phyloP scores from a whole-genome alignment of 2,113 vertebrate species.

The Catagonus wagneri region DNA sequence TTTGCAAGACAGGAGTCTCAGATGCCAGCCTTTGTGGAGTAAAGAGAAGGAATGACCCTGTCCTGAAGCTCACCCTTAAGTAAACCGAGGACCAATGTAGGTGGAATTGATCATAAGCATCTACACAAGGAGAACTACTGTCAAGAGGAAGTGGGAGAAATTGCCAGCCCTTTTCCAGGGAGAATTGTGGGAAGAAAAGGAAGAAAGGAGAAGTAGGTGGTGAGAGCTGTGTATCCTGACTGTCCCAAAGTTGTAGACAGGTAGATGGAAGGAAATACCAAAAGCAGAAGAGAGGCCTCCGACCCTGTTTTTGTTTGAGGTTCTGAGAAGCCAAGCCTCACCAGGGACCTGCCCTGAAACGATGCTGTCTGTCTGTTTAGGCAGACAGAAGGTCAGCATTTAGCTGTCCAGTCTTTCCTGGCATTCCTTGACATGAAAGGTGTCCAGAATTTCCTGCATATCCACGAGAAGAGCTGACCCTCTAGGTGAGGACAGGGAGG shows the following conservation, averaged over 20 bases:
- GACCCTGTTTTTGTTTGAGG: not conserved
- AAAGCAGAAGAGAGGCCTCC: not conserved
- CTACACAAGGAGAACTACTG: not conserved
- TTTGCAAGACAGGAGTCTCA: not conserved
- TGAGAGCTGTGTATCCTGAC: not conserved
- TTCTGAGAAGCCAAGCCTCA: not conserved
- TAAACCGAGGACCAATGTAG: conserved; percentile 26
- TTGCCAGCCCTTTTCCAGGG: not conserved
- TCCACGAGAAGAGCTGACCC: not conserved
- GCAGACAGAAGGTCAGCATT: not conserved
- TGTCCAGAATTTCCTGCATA: not conserved
- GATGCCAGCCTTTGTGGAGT: not conserved
- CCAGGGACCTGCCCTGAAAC: not conserved
- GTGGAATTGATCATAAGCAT: not conserved
- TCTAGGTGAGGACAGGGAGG: not conserved
- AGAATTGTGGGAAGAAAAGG: not conserved
- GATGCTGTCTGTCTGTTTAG: not conserved
- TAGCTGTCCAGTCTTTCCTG: not conserved
- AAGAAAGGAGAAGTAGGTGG: not conserved
- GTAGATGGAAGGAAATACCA: not conserved
- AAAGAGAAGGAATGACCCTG: conserved; percentile 16
- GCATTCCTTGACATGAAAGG: not conserved
- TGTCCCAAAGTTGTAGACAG: not conserved
- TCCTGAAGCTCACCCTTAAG: not conserved
- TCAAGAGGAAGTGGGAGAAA: not conserved